phyloP scores from a whole-genome alignment of 2,888 invertebrate species.

The Trypoxylon attenuatum region DNA sequence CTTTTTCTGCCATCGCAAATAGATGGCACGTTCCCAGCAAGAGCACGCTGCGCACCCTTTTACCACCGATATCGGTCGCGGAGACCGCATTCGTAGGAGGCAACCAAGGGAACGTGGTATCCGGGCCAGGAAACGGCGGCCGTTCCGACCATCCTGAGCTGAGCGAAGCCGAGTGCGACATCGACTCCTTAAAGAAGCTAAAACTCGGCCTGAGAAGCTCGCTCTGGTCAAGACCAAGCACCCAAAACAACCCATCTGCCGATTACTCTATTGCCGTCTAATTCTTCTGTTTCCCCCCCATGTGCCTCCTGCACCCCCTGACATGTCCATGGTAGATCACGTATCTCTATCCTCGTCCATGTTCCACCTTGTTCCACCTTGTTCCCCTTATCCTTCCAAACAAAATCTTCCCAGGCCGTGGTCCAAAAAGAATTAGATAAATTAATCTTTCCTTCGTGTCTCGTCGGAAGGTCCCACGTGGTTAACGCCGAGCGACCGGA shows the following conservation, averaged over 20 bases:
- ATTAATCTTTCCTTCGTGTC: conserved; percentile 38
- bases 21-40: conserved; percentile 77
- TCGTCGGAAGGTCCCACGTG: conserved; percentile 23
- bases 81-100: conserved; percentile 77
- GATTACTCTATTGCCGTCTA: conserved; percentile 86
- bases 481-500: conserved; percentile 13
- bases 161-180: conserved; percentile 84
- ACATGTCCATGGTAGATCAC: conserved; percentile 26
- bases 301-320: conserved; percentile 22
- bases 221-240: conserved; percentile 81
- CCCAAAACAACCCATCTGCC: conserved; percentile 79
- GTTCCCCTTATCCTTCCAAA: no score
- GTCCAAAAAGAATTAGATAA: conserved; percentile 49
- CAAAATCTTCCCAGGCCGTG: conserved; percentile 24
- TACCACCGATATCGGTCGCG: conserved; percentile 79
- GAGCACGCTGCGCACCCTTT: conserved; percentile 79
- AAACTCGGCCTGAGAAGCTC: conserved; percentile 83
- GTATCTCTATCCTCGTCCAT: neutral
- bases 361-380: no score
- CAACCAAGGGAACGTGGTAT: conserved; percentile 52
- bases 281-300: conserved; percentile 56
- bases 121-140: conserved; percentile 66
- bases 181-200: conserved; percentile 84
- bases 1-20: no score
- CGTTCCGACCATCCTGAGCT: conserved; percentile 78